Evolutionary conservation across 2,888 invertebrate species (phyloP), one percentile per base, ranked within the genome.

Genomic region (Chrysina gloriosa): DNA sequence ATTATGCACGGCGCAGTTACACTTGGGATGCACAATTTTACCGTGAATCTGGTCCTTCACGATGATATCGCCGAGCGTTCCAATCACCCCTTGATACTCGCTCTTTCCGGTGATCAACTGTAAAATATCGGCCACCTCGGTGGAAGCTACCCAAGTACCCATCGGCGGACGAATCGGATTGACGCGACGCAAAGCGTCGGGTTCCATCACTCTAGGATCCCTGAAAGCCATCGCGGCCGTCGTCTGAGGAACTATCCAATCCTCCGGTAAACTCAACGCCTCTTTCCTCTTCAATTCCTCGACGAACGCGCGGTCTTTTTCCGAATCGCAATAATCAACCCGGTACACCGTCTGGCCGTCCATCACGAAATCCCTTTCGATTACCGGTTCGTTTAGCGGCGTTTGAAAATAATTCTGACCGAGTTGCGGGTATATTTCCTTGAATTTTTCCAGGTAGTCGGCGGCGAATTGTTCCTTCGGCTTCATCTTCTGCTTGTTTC

Each of bases 31-130:
- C 9, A 65, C 31, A 6, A 68, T 65, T 39, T 58, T 58, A 1
- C 68, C 68, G 9, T 68, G 68, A 19, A 68, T 61, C 50, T 68
- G 56, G 21, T 68, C 68, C 7, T 61, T 48, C 14, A 65, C 61
- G 19, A 68, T 68, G 6, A 61, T 39, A 29, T 65, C 45, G 2
- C 68, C 68, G 11, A 68, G 36, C 14, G 34, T 31, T 5, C 68
- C 65, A 16, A 61, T 65, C 19, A 58, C 58, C 4, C 36, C 61
- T 47, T 31, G 52, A 11, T 68, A 68, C 16, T 68, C 65, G 48
- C 27, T 58, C 7, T 58, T 14, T 19, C 68, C 65, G 3, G 68
- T 68, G 11, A 47, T 58, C 3, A 58, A 27, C 5, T 68, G 36
- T n/a, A 68, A 6, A 14, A 68, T 68, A 25, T 68, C 34, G n/a